These are phyloP conservation scores for Acridotheres tristis DNA, from an alignment of 2,797 vertebrate species.

Conservation along the genomic window DNA sequence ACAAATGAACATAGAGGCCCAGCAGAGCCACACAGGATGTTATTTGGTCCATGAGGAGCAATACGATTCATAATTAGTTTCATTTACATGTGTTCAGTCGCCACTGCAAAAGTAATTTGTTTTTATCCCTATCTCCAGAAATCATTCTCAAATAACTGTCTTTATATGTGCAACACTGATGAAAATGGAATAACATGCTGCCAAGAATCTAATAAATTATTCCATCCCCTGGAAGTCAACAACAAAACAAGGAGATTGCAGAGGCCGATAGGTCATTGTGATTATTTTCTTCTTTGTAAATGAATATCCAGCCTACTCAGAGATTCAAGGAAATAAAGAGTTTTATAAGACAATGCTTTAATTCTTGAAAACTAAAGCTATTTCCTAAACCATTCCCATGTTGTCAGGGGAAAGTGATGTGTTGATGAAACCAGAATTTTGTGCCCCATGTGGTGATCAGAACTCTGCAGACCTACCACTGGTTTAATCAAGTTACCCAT, in stretches of 20 bases:
- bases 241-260: not conserved
- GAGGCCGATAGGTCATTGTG: not conserved
- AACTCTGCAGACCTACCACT: not conserved
- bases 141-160: not conserved
- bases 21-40: not conserved
- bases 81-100: not conserved
- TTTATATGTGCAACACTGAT: not conserved
- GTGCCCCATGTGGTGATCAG: not conserved
- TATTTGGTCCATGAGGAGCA: not conserved
- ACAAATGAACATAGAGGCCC: not conserved
- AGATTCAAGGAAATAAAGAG: slow-evolving; percentile 3
- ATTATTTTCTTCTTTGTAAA: slow-evolving; percentile 3
- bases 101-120: not conserved
- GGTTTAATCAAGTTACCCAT: slow-evolving; percentile 12
- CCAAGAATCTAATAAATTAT: not conserved
- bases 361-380: not conserved
- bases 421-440: not conserved
- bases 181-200: not conserved
- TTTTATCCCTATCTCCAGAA: not conserved
- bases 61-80: not conserved
- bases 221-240: not conserved
- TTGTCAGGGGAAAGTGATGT: not conserved
- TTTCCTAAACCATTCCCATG: not conserved
- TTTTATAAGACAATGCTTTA: not conserved
- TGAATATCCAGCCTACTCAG: not conserved